Base-by-base conservation (phyloP, 1,140 invertebrate species). In the Lysiphlebus fabarum region DNA sequence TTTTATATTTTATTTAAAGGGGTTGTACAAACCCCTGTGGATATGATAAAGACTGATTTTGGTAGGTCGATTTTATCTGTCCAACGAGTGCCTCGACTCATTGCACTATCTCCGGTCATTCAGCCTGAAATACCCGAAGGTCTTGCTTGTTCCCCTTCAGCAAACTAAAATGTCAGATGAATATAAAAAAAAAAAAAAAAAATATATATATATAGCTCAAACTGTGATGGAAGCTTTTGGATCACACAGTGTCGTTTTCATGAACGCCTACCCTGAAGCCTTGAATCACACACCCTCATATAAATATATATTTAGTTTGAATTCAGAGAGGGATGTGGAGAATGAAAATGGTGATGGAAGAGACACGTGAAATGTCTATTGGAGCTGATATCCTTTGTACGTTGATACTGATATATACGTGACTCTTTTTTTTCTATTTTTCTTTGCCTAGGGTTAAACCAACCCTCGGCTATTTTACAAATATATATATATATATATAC, bases 21-120 rank as follows among this genome's bases (percentile, higher is more conserved):
- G 56, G 56, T 58, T 42, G 47, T 38, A 4, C 17, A 26, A 33
- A 40, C 38, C 56, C 56, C 49, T 45, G 42, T 33, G 14, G 34
- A 51, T 51, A 51, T 51, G 37, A 36, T 51, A 5, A 3, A 51
- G 1, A 26, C 54, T 36, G 36, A 47, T 41, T 10, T 34, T 49
- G 53, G 33, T 38, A 44, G 43, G 7, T 17, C 47, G 60, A 62
- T 62, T 56, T 57, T 62, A 62, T 62, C 60, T 62, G 37, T 45
- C 50, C 38, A 26, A 26, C 17, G 37, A 45, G 54, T 54, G 40
- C 53, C 48, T 41, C 60, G 44, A 56, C 45, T 41, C 10, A 36
- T 12, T 51, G 49, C 42, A 45, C 44, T 62, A 62, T 62, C 60
- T 62, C 45, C 9, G 45, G 48, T 45, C 54, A 56, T 51, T 47